A percentile compares a stretch with the other conserved stretches of the same genome.
These are phyloP conservation scores for Dendrocopos noguchii DNA, from an alignment of 2,113 vertebrate species.

Conservation along the genomic window DNA sequence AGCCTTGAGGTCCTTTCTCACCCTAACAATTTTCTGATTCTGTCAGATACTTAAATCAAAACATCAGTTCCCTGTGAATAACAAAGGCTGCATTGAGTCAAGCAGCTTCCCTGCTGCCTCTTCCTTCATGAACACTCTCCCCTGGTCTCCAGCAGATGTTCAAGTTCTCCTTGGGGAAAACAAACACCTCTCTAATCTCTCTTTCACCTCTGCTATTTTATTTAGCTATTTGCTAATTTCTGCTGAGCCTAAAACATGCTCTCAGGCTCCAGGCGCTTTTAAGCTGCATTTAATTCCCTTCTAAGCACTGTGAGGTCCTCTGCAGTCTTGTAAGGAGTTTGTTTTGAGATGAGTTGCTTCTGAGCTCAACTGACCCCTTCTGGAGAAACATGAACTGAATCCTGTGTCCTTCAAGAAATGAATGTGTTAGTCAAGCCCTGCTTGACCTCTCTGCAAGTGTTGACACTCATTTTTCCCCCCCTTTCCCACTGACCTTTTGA, in stretches of 20 bases:
- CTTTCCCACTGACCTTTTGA: background rate
- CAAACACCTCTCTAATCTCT: conserved; percentile 25
- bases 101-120: background rate
- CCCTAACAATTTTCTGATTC: too few species aligned
- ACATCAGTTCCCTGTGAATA: conserved; percentile 28
- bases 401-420: background rate
- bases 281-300: conserved; percentile 4
- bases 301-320: background rate
- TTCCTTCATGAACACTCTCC: conserved; percentile 37
- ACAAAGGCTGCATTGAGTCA: conserved; percentile 29
- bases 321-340: background rate
- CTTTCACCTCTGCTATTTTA: background rate
- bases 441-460: background rate
- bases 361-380: background rate
- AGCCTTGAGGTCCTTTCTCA: too few species aligned
- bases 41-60: background rate
- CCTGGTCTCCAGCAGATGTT: conserved; percentile 15
- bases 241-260: background rate
- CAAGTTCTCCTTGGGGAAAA: conserved; percentile 24
- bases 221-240: conserved; percentile 20
- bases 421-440: background rate
- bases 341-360: background rate
- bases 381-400: background rate
- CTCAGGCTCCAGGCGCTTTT: conserved; percentile 11
- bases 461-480: background rate